Evolutionary conservation across 1,140 invertebrate genomes (phyloP).

Genomic region (Zaprionus davidi): DNA sequence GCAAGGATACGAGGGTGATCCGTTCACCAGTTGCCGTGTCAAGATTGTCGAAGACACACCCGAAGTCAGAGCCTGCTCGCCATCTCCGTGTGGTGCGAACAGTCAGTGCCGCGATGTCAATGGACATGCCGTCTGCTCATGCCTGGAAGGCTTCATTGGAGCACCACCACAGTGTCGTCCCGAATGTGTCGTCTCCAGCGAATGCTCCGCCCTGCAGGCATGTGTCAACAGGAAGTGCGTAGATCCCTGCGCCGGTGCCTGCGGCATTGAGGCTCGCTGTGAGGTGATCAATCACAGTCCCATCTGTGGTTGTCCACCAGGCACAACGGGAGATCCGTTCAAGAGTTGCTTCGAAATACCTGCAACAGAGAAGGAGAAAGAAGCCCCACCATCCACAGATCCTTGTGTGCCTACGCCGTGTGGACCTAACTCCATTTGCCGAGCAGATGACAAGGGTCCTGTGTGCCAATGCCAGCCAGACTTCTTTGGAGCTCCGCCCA

Average conservation of each 20-base stretch:
- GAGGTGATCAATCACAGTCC: constrained; percentile 94
- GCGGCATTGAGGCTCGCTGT: constrained; percentile 92
- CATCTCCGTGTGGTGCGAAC: constrained; percentile 89
- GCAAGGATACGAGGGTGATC: constrained; percentile 91
- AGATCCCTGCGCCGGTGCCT: constrained; percentile 93
- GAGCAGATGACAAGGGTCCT: constrained; percentile 86
- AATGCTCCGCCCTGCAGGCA: constrained; percentile 91
- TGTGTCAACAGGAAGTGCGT: constrained; percentile 94
- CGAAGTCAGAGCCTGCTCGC: constrained; percentile 90
- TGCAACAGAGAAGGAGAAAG: constrained; percentile 67
- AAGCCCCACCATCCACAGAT: constrained; percentile 76
- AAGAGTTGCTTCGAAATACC: constrained; percentile 89
- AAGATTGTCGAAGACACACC: constrained; percentile 82
- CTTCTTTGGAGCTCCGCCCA: constrained; percentile 90
- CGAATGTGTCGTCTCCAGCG: constrained; percentile 92
- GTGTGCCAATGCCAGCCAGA: constrained; percentile 88
- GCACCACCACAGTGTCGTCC: constrained; percentile 91
- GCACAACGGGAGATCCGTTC: constrained; percentile 93
- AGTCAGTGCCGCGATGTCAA: constrained; percentile 89
- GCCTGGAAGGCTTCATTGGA: constrained; percentile 90
- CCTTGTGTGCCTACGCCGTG: constrained; percentile 89
- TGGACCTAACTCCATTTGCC: constrained; percentile 89
- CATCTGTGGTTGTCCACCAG: constrained; percentile 91
- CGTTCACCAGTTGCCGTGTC: constrained; percentile 89
- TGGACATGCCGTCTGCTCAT: constrained; percentile 91